A percentile compares a stretch with the other conserved stretches of the same genome.
These are phyloP conservation scores for Arremon aurantiirostris DNA, from an alignment of 2,797 vertebrate genomes.

Conservation along the genomic window DNA sequence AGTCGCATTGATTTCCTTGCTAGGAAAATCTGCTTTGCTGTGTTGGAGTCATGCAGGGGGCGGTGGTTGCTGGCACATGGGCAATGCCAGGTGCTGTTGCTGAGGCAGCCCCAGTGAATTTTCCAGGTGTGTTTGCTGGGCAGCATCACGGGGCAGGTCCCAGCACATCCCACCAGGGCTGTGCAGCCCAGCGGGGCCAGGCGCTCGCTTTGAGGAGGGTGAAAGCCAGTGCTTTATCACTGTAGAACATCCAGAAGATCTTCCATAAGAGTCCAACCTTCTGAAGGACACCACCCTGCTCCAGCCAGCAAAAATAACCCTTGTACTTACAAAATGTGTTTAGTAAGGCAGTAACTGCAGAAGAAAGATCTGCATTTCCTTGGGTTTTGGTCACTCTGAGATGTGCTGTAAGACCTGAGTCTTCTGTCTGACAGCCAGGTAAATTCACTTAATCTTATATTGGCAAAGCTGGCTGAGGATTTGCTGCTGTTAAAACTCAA, in stretches of 20 bases:
- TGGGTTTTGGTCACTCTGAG: not conserved
- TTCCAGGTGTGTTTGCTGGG: not conserved
- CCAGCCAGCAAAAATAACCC: not conserved
- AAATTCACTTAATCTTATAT: not conserved
- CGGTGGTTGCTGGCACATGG: not conserved
- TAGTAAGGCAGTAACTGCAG: not conserved
- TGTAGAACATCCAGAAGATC: not conserved
- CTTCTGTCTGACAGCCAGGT: not conserved
- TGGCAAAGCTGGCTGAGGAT: not conserved
- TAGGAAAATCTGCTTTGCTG: not conserved
- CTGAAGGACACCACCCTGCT: not conserved
- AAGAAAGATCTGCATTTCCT: not conserved
- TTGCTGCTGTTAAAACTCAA: not conserved
- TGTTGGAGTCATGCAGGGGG: not conserved
- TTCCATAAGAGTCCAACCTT: not conserved
- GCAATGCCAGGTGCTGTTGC: not conserved
- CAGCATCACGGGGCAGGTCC: not conserved
- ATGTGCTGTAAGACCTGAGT: not conserved
- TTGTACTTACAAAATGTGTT: not conserved
- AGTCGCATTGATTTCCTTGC: not conserved
- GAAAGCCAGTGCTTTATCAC: not conserved
- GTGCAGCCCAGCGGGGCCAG: not conserved
- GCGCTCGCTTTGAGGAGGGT: not conserved
- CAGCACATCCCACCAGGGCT: not conserved
- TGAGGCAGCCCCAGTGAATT: not conserved